Conservation (phyloP, 2,113 vertebrate genomes). For the Euleptes europaea region DNA sequence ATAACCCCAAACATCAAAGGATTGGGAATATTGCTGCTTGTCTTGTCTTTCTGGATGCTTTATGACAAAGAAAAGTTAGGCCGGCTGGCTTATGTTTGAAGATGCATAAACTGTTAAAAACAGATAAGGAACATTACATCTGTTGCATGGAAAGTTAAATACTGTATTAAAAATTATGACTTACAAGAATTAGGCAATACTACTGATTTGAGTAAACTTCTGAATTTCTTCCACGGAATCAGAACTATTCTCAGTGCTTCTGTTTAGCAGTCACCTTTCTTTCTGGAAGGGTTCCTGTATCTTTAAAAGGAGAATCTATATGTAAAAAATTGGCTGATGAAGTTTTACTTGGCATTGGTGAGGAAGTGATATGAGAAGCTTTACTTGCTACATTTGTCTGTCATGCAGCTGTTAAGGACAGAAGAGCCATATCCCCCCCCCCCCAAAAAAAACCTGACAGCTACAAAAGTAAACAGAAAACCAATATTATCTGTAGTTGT, state of each 20-base stretch:
- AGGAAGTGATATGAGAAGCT: background rate
- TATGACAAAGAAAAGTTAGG: background rate
- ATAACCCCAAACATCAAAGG: background rate
- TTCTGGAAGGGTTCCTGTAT: background rate
- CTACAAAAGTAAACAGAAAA: too few relatives aligned
- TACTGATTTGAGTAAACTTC: background rate
- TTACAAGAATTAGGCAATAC: background rate
- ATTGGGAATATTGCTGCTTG: background rate
- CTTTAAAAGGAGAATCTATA: background rate
- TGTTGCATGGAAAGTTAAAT: background rate
- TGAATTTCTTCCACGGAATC: background rate
- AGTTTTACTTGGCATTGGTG: background rate
- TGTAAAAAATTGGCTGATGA: background rate
- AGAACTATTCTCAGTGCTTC: background rate
- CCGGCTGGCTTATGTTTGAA: background rate
- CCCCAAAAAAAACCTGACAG: too few relatives aligned
- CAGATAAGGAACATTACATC: background rate
- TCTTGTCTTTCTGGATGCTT: accelerated
- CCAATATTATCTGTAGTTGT: too few relatives aligned
- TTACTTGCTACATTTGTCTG: background rate
- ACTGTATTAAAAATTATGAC: background rate
- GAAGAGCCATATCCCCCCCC: too few relatives aligned
- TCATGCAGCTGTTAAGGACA: background rate
- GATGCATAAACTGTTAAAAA: background rate
- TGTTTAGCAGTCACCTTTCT: background rate